Evolutionary conservation across 2,113 vertebrate genomes (phyloP), one percentile per base, ranked within the genome.

Genomic region (Gasterosteus nipponicus): DNA sequence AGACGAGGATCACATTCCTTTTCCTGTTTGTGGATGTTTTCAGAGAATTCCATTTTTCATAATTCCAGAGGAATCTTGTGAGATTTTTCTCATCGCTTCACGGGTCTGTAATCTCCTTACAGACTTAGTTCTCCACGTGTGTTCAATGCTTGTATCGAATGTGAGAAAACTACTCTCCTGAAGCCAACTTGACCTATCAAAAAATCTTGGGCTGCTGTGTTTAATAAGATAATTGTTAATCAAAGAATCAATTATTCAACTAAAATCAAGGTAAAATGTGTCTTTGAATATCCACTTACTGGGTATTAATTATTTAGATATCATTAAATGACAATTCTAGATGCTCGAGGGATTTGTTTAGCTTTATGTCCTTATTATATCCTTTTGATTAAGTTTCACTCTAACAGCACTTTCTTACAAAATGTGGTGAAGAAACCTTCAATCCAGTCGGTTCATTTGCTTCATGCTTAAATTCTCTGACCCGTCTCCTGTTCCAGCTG

Each of bases 1-100:
- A 81, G 75, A 87, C 22, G 12, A 81, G 77, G 44, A 77, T 89
- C 75, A 91, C 91, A 93, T 93, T 93, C 92, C 91, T 56, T 85
- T 66, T 84, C 87, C 39, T 81, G 72, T 81, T 72, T 86, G 73
- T 80, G 64, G 61, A 78, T 67, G 61, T 81, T 90, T 82, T 72
- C 72, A 44, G 54, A 83, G 63, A 82, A 89, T 92, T 89, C 86
- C 84, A 65, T 79, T 75, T 82, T 77, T 69, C 73, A 73, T 73
- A 83, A 89, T 92, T 92, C 87, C 90, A 77, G 44, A 61, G 69
- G 63, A 71, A 83, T 72, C 49, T 38, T 35, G 65, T 78, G 82
- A 82, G 82, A 51, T 64, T 62, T 47, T 44, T 83, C 49, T 33
- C 60, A 47, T 60, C 33, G 26, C 51, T 16, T 74, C 15, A 35